phyloP scores from a whole-genome alignment of 1,140 invertebrate species.

The Macrobrachium rosenbergii region DNA sequence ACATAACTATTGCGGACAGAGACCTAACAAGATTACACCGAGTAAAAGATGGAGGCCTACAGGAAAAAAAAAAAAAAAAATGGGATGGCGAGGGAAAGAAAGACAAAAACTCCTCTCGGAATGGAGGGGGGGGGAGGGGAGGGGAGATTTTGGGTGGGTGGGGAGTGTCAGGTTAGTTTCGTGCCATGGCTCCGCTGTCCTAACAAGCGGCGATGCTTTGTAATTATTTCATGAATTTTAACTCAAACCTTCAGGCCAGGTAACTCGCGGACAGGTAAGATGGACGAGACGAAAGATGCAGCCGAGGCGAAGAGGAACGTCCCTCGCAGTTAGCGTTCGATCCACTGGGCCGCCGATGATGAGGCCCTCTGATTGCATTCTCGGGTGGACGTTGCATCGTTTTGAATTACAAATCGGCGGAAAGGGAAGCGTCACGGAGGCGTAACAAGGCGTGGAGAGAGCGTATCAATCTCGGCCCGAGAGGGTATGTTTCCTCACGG shows the following conservation, averaged over 20 bases:
- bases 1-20: too few species aligned
- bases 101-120: too few species aligned
- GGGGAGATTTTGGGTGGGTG: background rate
- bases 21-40: too few species aligned
- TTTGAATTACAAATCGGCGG: background rate
- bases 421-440: background rate
- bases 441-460: background rate
- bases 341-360: background rate
- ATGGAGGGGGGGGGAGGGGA: background rate
- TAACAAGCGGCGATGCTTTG: slow-evolving; percentile 60
- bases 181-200: slow-evolving; percentile 49
- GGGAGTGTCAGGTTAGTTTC: slow-evolving; percentile 12
- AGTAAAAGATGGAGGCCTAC: too few species aligned
- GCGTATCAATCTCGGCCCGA: slow-evolving; percentile 13
- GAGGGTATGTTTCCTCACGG: slow-evolving; percentile 36
- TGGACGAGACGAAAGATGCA: background rate
- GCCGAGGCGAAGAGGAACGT: background rate
- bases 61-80: too few species aligned
- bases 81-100: too few species aligned
- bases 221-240: slow-evolving; percentile 64
- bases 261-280: slow-evolving; percentile 44
- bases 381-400: too few species aligned
- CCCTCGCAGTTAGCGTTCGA: background rate
- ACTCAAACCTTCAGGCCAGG: slow-evolving; percentile 50
- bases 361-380: too few species aligned